Percentiles rank a stretch among this genome's conserved stretches.
phyloP scores from a whole-genome alignment of 2,888 invertebrate genomes.

The Acleris literana region DNA sequence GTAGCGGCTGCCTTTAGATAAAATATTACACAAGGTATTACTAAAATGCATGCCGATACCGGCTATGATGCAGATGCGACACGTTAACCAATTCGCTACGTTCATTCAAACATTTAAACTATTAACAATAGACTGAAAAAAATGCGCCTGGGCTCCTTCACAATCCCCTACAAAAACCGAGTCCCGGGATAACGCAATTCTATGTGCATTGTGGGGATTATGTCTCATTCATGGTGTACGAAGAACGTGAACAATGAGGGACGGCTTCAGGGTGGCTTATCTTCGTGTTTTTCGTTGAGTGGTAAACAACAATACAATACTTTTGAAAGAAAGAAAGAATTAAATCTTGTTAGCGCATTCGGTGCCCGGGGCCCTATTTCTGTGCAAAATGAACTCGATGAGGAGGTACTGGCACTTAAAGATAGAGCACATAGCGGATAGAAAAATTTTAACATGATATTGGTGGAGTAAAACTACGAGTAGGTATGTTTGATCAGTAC shows the following conservation, averaged over 20 bases:
- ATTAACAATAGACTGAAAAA: not conserved
- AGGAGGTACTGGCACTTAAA: too few species aligned
- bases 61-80: not conserved
- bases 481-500: too few species aligned
- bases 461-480: too few species aligned
- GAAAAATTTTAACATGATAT: too few species aligned
- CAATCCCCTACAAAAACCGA: slow-evolving; percentile 7
- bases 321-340: not conserved
- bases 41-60: not conserved
- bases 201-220: slow-evolving; percentile 5
- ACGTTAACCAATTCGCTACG: slow-evolving; percentile 1
- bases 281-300: slow-evolving; percentile 11
- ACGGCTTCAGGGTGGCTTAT: slow-evolving; percentile 1
- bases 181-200: slow-evolving; percentile 4
- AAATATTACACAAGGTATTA: not conserved
- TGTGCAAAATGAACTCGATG: too few species aligned
- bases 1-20: not conserved
- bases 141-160: slow-evolving; percentile 2
- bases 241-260: slow-evolving; percentile 17
- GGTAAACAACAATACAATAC: slow-evolving; percentile 4
- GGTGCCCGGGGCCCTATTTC: too few species aligned
- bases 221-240: slow-evolving; percentile 20
- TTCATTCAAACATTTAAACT: not conserved
- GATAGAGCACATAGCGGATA: too few species aligned
- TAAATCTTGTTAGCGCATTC: too few species aligned